Conservation (phyloP, 2,113 vertebrate genomes). For the Macrotus californicus region DNA sequence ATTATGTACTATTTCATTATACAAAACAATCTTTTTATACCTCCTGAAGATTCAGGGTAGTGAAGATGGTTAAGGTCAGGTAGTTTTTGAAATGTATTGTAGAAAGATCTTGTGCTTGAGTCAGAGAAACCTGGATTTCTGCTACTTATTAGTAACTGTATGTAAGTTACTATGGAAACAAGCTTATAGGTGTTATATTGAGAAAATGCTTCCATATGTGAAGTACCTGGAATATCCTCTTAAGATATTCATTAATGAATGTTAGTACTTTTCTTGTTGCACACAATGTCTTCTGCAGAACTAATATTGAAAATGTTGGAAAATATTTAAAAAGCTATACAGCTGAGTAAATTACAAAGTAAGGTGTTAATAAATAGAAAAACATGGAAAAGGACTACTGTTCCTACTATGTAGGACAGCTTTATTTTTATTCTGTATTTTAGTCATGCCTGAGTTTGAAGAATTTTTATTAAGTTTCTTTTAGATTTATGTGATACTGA, state of each 20-base stretch:
- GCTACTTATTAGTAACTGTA: neutral
- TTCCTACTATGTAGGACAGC: neutral
- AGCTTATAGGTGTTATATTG: neutral
- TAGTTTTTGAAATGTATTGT: neutral
- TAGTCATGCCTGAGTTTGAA: neutral
- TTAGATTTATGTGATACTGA: neutral
- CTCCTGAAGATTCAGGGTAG: neutral
- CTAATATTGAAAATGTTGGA: neutral
- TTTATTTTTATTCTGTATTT: neutral
- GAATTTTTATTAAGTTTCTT: neutral
- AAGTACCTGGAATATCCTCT: neutral
- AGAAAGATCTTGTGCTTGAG: neutral
- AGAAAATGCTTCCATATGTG: neutral
- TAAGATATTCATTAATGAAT: neutral
- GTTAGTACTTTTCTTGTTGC: neutral
- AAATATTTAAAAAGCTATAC: constrained; percentile 17
- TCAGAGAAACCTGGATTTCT: constrained; percentile 14
- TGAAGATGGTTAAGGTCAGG: neutral
- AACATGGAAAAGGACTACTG: neutral
- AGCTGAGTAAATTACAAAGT: neutral
- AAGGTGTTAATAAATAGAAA: neutral
- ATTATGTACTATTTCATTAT: neutral
- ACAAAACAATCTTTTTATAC: neutral
- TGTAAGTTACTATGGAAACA: neutral
- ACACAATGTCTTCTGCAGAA: neutral